Evolutionary conservation across 2,888 invertebrate species (phyloP), one percentile per base, ranked within the genome.

Genomic region (Diogma glabrata): DNA sequence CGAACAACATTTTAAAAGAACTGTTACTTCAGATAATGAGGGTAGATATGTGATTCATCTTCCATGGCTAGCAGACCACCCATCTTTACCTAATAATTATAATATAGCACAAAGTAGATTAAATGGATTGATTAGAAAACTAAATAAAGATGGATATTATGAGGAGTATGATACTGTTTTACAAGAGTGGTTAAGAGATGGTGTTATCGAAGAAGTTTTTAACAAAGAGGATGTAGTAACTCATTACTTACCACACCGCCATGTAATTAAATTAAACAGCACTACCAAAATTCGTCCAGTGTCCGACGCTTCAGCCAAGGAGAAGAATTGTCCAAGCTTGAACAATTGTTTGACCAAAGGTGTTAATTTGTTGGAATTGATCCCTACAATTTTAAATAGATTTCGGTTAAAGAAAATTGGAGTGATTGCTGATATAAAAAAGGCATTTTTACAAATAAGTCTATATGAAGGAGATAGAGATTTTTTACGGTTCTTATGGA

Each of bases 61-160:
- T 8, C 53, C 55, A 26, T 53, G 53, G 53, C 16, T 49, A n/a
- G n/a, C 36, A 2, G 50, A 38, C 1, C 51, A 47, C 23, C 49
- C 49, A 6, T 20, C 49, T 1, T 20, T 53, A 10, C 49, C 49
- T 12, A 40, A 16, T 4, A 51, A 55, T 51, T 46, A 16, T 17
- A 19, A 28, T 1, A 7, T 53, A 9, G 43, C 53, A 10, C n/a
- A 12, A 14, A 47, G 28, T 19, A 30, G 55, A 24, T 36, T 54
- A 22, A 10, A 49, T n/a, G 12, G 14, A 8, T 53, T 51, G 10
- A 33, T 4, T n/a, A 33, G 14, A 14, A 33, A 33, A 33, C 14
- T 33, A 33, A 14, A 45, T n/a, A 45, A 45, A 23, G 22, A 45
- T 22, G 14, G 22, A n/a, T 12, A 22, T n/a, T 45, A 45, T 22